Base-by-base conservation (phyloP, 2,888 invertebrate genomes). In the Lepidocyrtinus sp. region DNA sequence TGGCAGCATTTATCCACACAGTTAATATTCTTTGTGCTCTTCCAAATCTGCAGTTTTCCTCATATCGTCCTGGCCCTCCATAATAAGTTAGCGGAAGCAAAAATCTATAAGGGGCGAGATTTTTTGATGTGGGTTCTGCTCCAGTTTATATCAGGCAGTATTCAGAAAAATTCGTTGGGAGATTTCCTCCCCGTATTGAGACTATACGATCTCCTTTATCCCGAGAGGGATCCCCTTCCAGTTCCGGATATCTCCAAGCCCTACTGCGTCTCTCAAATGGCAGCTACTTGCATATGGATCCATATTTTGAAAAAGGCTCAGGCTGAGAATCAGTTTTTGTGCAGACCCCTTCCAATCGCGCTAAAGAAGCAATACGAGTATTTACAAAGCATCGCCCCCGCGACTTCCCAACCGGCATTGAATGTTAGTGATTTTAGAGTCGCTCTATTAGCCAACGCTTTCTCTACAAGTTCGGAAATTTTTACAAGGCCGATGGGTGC, bases 71-170 rank as follows among this genome's bases (percentile, higher is more conserved):
- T 94, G 90, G 94, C 95, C 0, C 90, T 98, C 36, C 95, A 96
- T 88, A 94, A 95, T 78, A 96, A 95, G 90, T 89, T 96, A 46
- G 91, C 93, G 61, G 93, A 93, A 5, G 91, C 94, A 85, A 95
- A 96, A 87, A 90, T 97, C 88, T 92, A 94, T 81, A 95, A 96
- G 89, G 97, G 98, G 0, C 91, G 99, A 65, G 98, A 98, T 89
- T 97, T 99, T 87, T 90, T 99, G n/a, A 99, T 99, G 98, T 99
- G 99, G 98, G 95, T 97, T 21, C 90, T 99, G 19, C 90, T 99
- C 61, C 99, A 99, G 90, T 98, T 97, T 88, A 96, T 99, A 87
- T 98, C 98, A 0, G 98, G 98, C 67, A 97, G 96, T 88, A 97
- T 97, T 87, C 96, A 97, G 88, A 93, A 97, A 86, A 97, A 97